phyloP scores from a whole-genome alignment of 2,888 invertebrate genomes.

The Hoplodrina blanda region DNA sequence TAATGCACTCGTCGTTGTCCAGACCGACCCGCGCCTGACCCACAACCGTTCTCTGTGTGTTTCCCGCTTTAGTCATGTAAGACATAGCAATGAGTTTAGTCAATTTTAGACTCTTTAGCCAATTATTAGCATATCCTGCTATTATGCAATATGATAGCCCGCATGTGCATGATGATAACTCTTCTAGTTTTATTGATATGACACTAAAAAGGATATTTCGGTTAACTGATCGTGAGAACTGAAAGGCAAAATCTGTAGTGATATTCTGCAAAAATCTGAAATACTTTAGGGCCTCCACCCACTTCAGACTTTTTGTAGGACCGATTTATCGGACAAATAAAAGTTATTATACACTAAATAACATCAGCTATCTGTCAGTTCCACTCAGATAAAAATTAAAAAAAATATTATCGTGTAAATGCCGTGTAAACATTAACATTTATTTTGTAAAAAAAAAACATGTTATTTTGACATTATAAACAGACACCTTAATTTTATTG shows the following conservation, averaged over 20 bases:
- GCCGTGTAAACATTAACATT: too few relatives aligned
- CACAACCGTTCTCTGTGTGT: neutral
- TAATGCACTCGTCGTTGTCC: neutral
- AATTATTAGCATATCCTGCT: conserved; percentile 89
- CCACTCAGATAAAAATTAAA: too few relatives aligned
- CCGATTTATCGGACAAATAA: too few relatives aligned
- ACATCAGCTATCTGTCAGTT: too few relatives aligned
- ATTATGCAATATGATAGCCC: conserved; percentile 72
- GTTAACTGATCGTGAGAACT: conserved; percentile 15
- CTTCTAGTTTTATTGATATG: conserved; percentile 40
- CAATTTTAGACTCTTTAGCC: conserved; percentile 81
- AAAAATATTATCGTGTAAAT: too few relatives aligned
- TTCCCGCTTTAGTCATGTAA: conserved; percentile 34
- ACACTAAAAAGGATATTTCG: conserved; percentile 23
- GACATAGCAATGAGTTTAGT: conserved; percentile 69
- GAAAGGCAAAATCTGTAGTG: neutral
- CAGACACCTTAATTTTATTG: too few relatives aligned
- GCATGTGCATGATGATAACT: conserved; percentile 63
- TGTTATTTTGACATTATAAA: too few relatives aligned
- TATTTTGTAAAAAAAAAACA: too few relatives aligned
- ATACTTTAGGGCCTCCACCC: too few relatives aligned
- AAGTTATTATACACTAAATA: too few relatives aligned
- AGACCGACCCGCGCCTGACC: neutral
- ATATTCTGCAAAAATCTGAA: too few relatives aligned
- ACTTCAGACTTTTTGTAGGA: too few relatives aligned